Evolutionary conservation across 2,888 invertebrate species (phyloP).

Genomic region (Anarsia innoxiella): DNA sequence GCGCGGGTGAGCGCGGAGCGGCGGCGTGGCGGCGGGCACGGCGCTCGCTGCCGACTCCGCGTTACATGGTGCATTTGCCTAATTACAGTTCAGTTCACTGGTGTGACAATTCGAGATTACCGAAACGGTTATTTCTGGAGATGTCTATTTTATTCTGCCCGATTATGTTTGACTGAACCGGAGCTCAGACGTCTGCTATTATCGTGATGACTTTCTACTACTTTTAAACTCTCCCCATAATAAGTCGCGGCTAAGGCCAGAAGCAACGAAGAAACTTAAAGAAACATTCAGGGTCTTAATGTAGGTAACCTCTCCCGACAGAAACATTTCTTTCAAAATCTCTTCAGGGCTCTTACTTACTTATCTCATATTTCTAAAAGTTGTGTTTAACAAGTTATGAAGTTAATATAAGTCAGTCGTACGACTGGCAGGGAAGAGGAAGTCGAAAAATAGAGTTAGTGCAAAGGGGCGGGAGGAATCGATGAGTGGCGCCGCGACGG

Average conservation of each 20-base stretch:
- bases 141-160: slow-evolving; percentile 37
- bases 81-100: slow-evolving; percentile 64
- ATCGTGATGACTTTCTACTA: slow-evolving; percentile 31
- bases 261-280: slow-evolving; percentile 35
- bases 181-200: slow-evolving; percentile 22
- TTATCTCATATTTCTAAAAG: slow-evolving; percentile 61
- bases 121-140: slow-evolving; percentile 51
- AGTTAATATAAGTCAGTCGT: slow-evolving; percentile 62
- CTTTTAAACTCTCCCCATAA: slow-evolving; percentile 36
- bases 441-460: slow-evolving; percentile 57
- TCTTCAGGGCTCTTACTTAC: slow-evolving; percentile 44
- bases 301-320: slow-evolving; percentile 31
- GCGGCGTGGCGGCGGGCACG: slow-evolving; percentile 20
- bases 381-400: slow-evolving; percentile 64
- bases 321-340: slow-evolving; percentile 46
- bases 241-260: slow-evolving; percentile 29
- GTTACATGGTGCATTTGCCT: slow-evolving; percentile 70
- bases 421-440: slow-evolving; percentile 47
- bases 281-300: slow-evolving; percentile 27
- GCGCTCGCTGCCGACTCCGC: slow-evolving; percentile 28
- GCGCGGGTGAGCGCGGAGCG: slow-evolving; percentile 28
- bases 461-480: slow-evolving; percentile 43
- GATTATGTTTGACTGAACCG: slow-evolving; percentile 36
- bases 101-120: slow-evolving; percentile 64
- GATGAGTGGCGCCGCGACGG: slow-evolving; percentile 46